phyloP scores from a whole-genome alignment of 1,140 invertebrate genomes.

The Ceratoteleas bidentatus region DNA sequence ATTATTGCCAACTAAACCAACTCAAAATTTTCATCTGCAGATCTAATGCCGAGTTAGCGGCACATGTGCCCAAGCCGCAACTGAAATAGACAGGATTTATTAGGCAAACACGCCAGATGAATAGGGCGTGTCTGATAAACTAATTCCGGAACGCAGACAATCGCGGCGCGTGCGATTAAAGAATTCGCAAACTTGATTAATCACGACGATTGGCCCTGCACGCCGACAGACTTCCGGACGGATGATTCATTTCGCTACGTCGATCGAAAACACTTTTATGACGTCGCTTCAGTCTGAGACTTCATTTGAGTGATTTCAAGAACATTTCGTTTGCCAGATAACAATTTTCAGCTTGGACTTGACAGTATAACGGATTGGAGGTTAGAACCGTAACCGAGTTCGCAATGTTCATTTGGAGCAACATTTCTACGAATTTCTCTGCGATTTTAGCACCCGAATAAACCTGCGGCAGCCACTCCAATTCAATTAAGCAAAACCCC shows the following conservation, averaged over 20 bases:
- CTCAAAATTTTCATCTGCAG: slow-evolving; percentile 61
- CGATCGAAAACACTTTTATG: too few relatives aligned
- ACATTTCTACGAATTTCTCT: too few relatives aligned
- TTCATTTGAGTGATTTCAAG: too few relatives aligned
- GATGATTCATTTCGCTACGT: neutral
- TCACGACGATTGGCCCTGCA: slow-evolving; percentile 16
- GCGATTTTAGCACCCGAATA: too few relatives aligned
- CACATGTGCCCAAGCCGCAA: slow-evolving; percentile 61
- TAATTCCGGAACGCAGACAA: slow-evolving; percentile 51
- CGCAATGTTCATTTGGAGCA: too few relatives aligned
- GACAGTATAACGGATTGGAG: too few relatives aligned
- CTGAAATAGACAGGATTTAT: slow-evolving; percentile 67
- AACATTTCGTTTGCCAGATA: too few relatives aligned
- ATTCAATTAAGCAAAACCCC: too few relatives aligned
- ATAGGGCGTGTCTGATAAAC: slow-evolving; percentile 68
- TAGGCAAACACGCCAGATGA: slow-evolving; percentile 65
- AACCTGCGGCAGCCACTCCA: too few relatives aligned
- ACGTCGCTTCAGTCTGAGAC: too few relatives aligned
- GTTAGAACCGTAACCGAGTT: too few relatives aligned
- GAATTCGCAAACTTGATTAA: slow-evolving; percentile 40
- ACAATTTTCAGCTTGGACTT: too few relatives aligned
- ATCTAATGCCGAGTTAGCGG: slow-evolving; percentile 57
- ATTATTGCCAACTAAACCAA: slow-evolving; percentile 57
- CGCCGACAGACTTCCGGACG: neutral
- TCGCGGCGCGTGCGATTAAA: slow-evolving; percentile 46